phyloP scores from a whole-genome alignment of 1,140 invertebrate genomes.

The Drosophila willistoni region DNA sequence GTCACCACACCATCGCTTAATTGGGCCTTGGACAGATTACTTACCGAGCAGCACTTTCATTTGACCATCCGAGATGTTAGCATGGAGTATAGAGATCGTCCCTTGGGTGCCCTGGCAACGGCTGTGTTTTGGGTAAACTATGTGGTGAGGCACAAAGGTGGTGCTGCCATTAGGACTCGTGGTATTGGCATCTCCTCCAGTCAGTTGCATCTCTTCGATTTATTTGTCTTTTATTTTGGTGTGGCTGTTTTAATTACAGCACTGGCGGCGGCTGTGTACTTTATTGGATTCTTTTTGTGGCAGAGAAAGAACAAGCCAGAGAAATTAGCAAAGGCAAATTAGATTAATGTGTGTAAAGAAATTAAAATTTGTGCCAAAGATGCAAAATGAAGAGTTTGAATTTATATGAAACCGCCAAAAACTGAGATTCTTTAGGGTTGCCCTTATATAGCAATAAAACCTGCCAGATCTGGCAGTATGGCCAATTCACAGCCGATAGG shows the following conservation, averaged over 20 bases:
- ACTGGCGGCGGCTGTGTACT: constrained; percentile 37
- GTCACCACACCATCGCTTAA: constrained; percentile 59
- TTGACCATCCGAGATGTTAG: constrained; percentile 83
- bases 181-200: constrained; percentile 64
- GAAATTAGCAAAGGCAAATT: constrained; percentile 66
- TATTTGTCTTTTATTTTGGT: constrained; percentile 62
- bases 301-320: constrained; percentile 39
- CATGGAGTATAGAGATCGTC: constrained; percentile 85
- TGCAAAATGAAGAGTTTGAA: too few species aligned
- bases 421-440: not conserved
- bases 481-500: not conserved
- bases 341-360: constrained; percentile 17
- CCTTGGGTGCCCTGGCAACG: constrained; percentile 84
- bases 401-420: not conserved
- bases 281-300: constrained; percentile 39
- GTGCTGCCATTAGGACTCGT: constrained; percentile 60
- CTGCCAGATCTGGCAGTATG: not conserved
- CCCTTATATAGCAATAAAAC: not conserved
- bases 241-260: constrained; percentile 29
- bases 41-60: constrained; percentile 56
- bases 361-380: not conserved
- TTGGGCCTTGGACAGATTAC: constrained; percentile 69
- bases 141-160: constrained; percentile 85
- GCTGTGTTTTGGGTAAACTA: constrained; percentile 87
- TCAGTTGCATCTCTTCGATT: constrained; percentile 69